Conservation (phyloP, 1,140 invertebrate genomes). For the Pseudomyrmex pallidus region DNA sequence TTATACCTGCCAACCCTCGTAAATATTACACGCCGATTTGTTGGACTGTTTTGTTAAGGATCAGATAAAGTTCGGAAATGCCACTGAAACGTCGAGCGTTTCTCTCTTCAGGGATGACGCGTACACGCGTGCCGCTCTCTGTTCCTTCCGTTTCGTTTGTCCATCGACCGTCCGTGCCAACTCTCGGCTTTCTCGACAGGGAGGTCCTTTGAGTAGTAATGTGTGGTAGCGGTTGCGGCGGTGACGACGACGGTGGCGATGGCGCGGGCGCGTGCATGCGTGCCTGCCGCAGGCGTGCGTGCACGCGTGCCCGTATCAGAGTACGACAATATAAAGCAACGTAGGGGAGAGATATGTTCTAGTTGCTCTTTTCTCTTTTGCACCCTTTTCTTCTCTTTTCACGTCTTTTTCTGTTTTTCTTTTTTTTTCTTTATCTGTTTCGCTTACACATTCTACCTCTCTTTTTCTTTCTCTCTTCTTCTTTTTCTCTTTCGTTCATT, state of each 20-base stretch:
- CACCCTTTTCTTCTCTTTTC: slow-evolving; percentile 32
- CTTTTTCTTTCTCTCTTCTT: neutral
- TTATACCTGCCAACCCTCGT: slow-evolving; percentile 66
- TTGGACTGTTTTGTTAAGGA: neutral
- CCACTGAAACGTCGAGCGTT: slow-evolving; percentile 2
- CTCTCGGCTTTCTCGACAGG: slow-evolving; percentile 53
- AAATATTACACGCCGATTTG: neutral
- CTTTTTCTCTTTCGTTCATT: slow-evolving; percentile 11
- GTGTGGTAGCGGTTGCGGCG: slow-evolving; percentile 15
- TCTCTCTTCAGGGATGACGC: slow-evolving; percentile 32
- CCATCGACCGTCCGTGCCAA: slow-evolving; percentile 43
- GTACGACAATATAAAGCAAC: slow-evolving; percentile 22
- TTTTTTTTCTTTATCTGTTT: slow-evolving; percentile 18
- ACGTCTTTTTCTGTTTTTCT: slow-evolving; percentile 17
- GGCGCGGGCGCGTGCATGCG: slow-evolving; percentile 50
- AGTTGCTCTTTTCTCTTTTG: slow-evolving; percentile 44
- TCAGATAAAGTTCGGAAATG: slow-evolving; percentile 33
- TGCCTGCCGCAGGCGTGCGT: slow-evolving; percentile 49
- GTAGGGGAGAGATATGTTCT: slow-evolving; percentile 38
- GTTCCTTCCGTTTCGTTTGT: slow-evolving; percentile 50
- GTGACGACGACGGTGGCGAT: slow-evolving; percentile 22
- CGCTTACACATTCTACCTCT: neutral
- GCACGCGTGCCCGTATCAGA: slow-evolving; percentile 54
- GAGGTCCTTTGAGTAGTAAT: slow-evolving; percentile 47
- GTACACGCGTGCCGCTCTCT: slow-evolving; percentile 35